Base-by-base conservation (phyloP, 2,797 vertebrate genomes). In the Acropternis orthonyx region DNA sequence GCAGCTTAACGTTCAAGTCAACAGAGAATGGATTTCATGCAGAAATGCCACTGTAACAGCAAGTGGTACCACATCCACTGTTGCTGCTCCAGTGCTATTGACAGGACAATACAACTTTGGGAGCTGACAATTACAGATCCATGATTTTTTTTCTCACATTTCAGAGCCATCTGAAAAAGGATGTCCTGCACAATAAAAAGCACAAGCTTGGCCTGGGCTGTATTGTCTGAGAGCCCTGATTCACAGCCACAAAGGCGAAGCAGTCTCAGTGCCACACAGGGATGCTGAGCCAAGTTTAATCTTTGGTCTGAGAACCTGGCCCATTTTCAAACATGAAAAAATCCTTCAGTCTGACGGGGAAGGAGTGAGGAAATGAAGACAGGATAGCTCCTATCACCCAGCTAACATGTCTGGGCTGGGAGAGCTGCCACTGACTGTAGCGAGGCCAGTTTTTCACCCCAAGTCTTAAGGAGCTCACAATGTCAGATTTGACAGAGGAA, bases 311-410 rank as follows among this genome's bases (percentile, higher is more conserved):
- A 94, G 95, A 92, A 85, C 7, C 89, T 97, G 95, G 96, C 90
- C 92, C 71, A 7, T 28, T 94, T 95, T 97, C 96, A 97, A 94
- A 89, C 82, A 43, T 7, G 68, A 76, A 89, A 91, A 96, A 92
- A 94, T 94, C 88, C 88, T 78, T 81, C 82, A 74, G 65, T 89
- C 85, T 13, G 7, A 59, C 1, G 2, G 91, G 87, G 92, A 84
- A 96, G 93, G 84, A 94, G 84, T 30, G 92, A 96, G 93, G 95
- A 96, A 94, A 94, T 72, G 92, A 94, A 95, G 95, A 89, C 72
- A 72, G 95, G 93, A 89, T 75, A 72, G 76, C 89, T 97, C 73
- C 75, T 92, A 94, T 94, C 89, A 55, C 85, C 93, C 91, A 94
- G 89, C 89, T 63, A 95, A 94, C 95, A 83, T 72, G 92, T 77